Base-by-base conservation (phyloP, 2,113 vertebrate species). In the Podocnemis expansa region DNA sequence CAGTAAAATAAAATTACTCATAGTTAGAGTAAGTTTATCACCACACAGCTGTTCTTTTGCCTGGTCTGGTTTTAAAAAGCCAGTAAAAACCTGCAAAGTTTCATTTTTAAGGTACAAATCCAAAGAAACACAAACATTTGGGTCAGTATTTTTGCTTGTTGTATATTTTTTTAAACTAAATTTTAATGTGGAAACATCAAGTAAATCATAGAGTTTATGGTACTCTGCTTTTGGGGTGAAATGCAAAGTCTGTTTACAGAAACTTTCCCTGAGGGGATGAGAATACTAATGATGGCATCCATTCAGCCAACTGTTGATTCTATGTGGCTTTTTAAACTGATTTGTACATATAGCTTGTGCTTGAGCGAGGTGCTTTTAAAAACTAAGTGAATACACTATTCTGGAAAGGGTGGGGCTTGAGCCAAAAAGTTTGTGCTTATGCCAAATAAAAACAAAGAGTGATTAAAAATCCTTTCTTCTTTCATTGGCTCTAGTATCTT, bases 321-420 rank as follows among this genome's bases (percentile, higher is more conserved):
- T 89, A 17, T n/a, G 80, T 55, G 82, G 58, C 45, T 89, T 97
- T 82, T 87, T 82, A 84, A 93, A 21, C 49, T 56, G 63, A 94
- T 78, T 93, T 93, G 80, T 88, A 94, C 80, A 75, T 1, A n/a
- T 1, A 29, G 7, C 80, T 19, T 78, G 45, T 93, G 80, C 82
- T 94, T 89, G 67, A 88, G 82, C 75, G 93, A 95, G 88, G 88
- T 78, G 93, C 81, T 89, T 54, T 97, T 95, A 93, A 93, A 78
- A 78, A 10, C 38, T 75, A 75, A 25, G 43, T 43, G 45, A 78
- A 63, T 25, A 58, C 17, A 70, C 17, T 82, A 10, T 24, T 25
- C 55, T 16, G 21, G 82, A 73, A 83, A 92, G 85, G 51, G 80
- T 73, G 54, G 25, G 90, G n/a, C 82, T 86, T 75, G 73, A 88